Conservation (phyloP, 2,797 vertebrate species). For the Taenioides sp. region DNA sequence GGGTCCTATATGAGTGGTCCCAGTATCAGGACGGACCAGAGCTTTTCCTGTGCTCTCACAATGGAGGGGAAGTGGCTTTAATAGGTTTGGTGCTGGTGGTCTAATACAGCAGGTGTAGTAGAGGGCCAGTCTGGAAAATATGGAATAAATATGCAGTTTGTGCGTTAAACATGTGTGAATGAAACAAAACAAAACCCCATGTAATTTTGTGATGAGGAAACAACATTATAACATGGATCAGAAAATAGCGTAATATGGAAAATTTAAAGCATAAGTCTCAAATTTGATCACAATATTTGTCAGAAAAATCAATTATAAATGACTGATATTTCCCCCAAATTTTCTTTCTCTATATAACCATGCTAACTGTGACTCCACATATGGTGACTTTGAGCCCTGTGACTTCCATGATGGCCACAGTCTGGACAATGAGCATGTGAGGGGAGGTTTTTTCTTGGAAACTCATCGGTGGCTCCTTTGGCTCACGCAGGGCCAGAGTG, state of each 20-base stretch:
- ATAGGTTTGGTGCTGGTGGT: conserved; percentile 58
- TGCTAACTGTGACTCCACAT: not conserved
- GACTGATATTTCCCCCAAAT: too few relatives aligned
- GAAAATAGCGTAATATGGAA: too few relatives aligned
- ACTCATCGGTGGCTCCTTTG: conserved; percentile 30
- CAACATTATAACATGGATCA: too few relatives aligned
- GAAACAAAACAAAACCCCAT: too few relatives aligned
- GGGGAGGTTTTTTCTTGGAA: conserved; percentile 51
- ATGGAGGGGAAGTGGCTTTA: conserved; percentile 77
- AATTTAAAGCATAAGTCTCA: too few relatives aligned
- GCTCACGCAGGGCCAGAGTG: conserved; percentile 49
- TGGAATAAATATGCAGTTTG: too few relatives aligned
- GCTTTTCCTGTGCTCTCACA: conserved; percentile 81
- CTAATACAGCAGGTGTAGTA: conserved; percentile 10
- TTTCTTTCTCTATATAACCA: too few relatives aligned
- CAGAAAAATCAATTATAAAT: too few relatives aligned
- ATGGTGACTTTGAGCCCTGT: conserved; percentile 43
- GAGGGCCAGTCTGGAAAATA: too few relatives aligned
- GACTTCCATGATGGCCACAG: conserved; percentile 43
- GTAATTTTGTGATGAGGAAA: too few relatives aligned
- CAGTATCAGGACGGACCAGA: conserved; percentile 77
- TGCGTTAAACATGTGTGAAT: too few relatives aligned
- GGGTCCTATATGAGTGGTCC: conserved; percentile 59
- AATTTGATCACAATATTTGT: too few relatives aligned
- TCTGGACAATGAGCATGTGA: conserved; percentile 47